A percentile compares a stretch with the other conserved stretches of the same genome.
These are phyloP conservation scores for Ondatra zibethicus DNA, from an alignment of 2,113 vertebrate genomes.

Conservation along the genomic window DNA sequence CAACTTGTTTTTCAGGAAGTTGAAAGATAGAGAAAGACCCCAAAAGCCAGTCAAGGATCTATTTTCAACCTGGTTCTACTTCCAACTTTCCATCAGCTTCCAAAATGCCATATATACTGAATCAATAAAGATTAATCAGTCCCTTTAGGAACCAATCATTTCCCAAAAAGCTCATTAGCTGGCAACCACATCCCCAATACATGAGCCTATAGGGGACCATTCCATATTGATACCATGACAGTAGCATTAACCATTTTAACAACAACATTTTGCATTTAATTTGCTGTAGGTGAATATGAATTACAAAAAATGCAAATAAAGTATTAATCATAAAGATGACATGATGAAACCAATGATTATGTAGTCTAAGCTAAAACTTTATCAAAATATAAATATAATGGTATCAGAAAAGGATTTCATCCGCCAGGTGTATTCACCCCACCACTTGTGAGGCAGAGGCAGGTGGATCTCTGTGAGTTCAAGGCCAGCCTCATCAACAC, in stretches of 20 bases:
- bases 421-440: fast-evolving
- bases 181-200: background rate
- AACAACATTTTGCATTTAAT: background rate
- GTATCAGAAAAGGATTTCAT: background rate
- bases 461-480: background rate
- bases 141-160: background rate
- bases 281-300: background rate
- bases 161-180: background rate
- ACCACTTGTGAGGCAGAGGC: background rate
- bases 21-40: background rate
- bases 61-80: background rate
- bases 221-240: background rate
- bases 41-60: background rate
- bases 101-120: background rate
- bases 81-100: background rate
- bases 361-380: background rate
- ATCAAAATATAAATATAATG: background rate
- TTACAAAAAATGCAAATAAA: slow-evolving; percentile 17
- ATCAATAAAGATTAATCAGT: background rate
- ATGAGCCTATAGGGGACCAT: background rate
- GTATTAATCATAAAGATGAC: background rate
- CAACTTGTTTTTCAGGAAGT: background rate
- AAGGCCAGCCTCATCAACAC: background rate
- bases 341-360: background rate
- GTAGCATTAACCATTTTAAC: slow-evolving; percentile 23